Percentiles rank a stretch among this genome's conserved stretches.
Evolutionary conservation across 2,797 vertebrate genomes (phyloP).

Genomic region (Dermochelys coriacea): DNA sequence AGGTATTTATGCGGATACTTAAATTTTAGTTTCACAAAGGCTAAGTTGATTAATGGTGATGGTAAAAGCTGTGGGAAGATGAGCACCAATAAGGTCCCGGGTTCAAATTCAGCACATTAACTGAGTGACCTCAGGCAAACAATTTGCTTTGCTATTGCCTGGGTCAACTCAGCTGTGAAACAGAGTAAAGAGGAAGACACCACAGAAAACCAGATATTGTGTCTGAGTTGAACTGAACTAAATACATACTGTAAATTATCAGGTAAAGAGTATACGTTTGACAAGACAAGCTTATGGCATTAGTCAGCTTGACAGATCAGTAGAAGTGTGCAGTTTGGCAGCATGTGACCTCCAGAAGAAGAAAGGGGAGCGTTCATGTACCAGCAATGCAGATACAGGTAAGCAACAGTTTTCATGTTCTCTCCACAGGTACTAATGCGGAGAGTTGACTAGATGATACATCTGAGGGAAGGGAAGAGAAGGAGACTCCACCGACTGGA

Average conservation of each 20-base stretch:
- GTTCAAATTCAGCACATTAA: not conserved
- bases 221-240: not conserved
- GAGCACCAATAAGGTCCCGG: not conserved
- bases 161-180: not conserved
- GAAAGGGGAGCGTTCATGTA: too few species aligned
- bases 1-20: not conserved
- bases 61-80: not conserved
- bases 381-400: too few species aligned
- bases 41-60: not conserved
- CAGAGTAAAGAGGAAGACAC: not conserved
- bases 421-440: too few species aligned
- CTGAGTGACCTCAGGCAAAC: not conserved
- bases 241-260: not conserved
- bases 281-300: not conserved
- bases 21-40: not conserved
- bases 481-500: too few species aligned
- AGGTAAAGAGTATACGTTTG: not conserved
- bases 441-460: too few species aligned
- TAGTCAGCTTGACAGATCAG: not conserved
- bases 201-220: fast-evolving
- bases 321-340: not conserved
- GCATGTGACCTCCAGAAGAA: too few species aligned
- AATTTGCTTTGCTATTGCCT: fast-evolving
- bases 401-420: too few species aligned
- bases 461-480: too few species aligned